These are phyloP conservation scores for Distichodus sexfasciatus DNA, from an alignment of 2,797 vertebrate species.

Conservation along the genomic window DNA sequence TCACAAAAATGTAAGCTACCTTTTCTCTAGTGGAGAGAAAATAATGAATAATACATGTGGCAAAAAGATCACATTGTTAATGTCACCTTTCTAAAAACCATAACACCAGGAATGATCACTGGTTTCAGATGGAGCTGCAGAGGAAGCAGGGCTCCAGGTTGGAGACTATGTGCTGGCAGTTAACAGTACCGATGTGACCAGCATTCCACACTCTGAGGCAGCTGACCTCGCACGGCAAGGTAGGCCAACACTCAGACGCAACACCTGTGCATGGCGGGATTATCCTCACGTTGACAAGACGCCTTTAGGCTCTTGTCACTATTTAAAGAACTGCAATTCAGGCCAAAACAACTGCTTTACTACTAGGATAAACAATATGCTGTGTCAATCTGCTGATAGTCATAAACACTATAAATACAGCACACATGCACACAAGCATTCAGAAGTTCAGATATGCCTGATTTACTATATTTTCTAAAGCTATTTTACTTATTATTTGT, in stretches of 20 bases:
- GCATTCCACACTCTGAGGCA: slow-evolving; percentile 85
- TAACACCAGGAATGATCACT: background rate
- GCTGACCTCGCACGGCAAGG: slow-evolving; percentile 85
- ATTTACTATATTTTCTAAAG: too few relatives aligned
- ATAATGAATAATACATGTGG: background rate
- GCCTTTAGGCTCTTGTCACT: slow-evolving; percentile 3
- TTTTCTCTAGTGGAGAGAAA: too few relatives aligned
- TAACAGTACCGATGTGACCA: slow-evolving; percentile 88
- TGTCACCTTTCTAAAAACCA: background rate
- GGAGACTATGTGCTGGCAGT: slow-evolving; percentile 86
- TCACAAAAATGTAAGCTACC: too few relatives aligned
- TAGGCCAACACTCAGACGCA: slow-evolving; percentile 50
- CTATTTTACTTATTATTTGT: too few relatives aligned
- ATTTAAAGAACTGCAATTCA: background rate
- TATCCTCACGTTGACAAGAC: background rate
- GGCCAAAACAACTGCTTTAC: slow-evolving; percentile 7
- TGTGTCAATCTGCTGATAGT: too few relatives aligned
- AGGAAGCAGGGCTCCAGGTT: slow-evolving; percentile 85
- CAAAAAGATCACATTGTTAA: background rate
- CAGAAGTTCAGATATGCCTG: too few relatives aligned
- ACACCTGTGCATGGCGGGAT: background rate
- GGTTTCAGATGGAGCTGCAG: slow-evolving; percentile 83
- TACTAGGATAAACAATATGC: slow-evolving; percentile 9
- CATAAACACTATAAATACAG: too few relatives aligned
- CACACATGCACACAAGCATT: too few relatives aligned